phyloP scores from a whole-genome alignment of 2,113 vertebrate genomes.

The Polypterus bichir region DNA sequence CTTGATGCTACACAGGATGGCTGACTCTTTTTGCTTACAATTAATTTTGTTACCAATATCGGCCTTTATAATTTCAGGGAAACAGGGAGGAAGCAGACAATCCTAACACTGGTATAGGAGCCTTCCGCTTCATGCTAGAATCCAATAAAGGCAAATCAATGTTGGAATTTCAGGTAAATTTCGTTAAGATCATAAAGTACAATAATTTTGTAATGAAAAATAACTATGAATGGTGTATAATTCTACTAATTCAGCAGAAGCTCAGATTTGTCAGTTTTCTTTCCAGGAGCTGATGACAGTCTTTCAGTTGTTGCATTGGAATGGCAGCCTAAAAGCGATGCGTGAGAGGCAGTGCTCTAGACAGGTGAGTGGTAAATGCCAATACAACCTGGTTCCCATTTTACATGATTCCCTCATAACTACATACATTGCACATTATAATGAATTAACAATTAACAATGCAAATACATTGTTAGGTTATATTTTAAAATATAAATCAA shows the following conservation, averaged over 20 bases:
- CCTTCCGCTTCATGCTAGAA: slow-evolving; percentile 96
- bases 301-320: slow-evolving; percentile 94
- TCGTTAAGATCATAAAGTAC: rapidly evolving
- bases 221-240: too few species aligned
- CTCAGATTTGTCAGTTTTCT: slow-evolving; percentile 9
- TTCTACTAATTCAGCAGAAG: too few species aligned
- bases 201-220: background rate
- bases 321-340: slow-evolving; percentile 95
- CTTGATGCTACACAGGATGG: background rate
- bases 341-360: slow-evolving; percentile 89
- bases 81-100: slow-evolving; percentile 88
- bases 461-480: too few species aligned
- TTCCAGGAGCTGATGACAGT: slow-evolving; percentile 93
- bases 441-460: too few species aligned
- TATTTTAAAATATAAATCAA: too few species aligned
- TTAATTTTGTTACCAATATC: background rate
- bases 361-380: slow-evolving; percentile 54
- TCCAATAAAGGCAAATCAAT: slow-evolving; percentile 97
- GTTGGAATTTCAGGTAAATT: slow-evolving; percentile 91
- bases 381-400: too few species aligned
- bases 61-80: slow-evolving; percentile 49
- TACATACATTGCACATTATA: too few species aligned
- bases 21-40: background rate
- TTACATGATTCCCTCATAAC: too few species aligned
- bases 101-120: slow-evolving; percentile 87